Evolutionary conservation across 2,797 vertebrate genomes (phyloP), one percentile per base, ranked within the genome.

Genomic region (Cheracebus regulus): DNA sequence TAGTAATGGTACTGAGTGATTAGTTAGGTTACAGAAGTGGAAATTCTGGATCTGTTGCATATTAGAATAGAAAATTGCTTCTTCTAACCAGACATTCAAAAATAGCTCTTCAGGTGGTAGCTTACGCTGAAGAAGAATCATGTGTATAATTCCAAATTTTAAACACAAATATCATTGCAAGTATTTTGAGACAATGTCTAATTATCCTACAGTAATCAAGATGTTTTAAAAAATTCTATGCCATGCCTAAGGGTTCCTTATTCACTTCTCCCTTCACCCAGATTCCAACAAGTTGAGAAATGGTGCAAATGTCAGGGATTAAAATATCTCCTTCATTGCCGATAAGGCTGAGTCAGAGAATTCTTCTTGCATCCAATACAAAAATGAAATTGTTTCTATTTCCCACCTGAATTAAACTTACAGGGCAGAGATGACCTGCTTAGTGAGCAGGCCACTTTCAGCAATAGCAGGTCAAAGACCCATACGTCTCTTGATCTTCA

Each of bases 91-190:
- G 33, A 14, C 11, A 9, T 90, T 58, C 64, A 76, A 46, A 95
- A 88, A 91, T 85, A 75, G 4, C 57, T 85, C n/a, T 58, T 81
- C 30, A 41, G 91, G 52, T 76, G 64, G 24, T 67, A 41, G 30
- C 30, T 55, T 46, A 8, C 26, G 39, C 55, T 50, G 33, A 90
- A 20, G 28, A 55, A 12, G 28, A 64, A 22, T 64, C 44, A 2
- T 0, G 14, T 2, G 11, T 2, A 70, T 57, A 52, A 52, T 70
- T 50, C 19, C 48, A 22, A 50, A 44, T 17, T n/a, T 41, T 20
- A 36, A 33, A 86, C 22, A 44, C 39, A 44, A 81, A 70, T 41
- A 5, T 41, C 7, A 30, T 2, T 17, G 39, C 57, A 20, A 70
- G 48, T 20, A 22, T 70, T 67, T 33, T 26, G 41, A 75, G 41